Evolutionary conservation across 1,140 invertebrate species (phyloP).

Genomic region (Lamellibrachia luymesi): DNA sequence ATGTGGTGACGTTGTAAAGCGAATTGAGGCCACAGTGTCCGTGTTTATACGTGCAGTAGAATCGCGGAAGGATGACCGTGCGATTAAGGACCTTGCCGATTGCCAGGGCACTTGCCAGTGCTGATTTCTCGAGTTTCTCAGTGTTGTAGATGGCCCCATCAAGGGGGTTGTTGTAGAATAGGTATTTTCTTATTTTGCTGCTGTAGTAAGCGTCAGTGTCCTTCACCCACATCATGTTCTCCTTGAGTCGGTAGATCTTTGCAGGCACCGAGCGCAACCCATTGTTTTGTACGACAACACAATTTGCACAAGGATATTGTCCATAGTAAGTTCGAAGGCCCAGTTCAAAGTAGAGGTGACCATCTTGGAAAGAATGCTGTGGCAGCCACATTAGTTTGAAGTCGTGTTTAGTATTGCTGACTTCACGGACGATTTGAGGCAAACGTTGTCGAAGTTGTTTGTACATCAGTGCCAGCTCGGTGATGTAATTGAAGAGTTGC

Average conservation of each 20-base stretch:
- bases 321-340: not conserved
- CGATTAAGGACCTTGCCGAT: constrained; percentile 8
- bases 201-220: not conserved
- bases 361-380: not conserved
- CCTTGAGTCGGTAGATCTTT: constrained; percentile 14
- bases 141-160: not conserved
- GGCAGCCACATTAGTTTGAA: not conserved
- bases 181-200: not conserved
- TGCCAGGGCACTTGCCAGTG: not conserved
- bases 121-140: not conserved
- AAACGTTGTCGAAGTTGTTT: not conserved
- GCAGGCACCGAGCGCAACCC: not conserved
- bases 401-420: not conserved
- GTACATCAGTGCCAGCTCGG: constrained; percentile 12
- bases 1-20: not conserved
- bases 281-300: constrained; percentile 14
- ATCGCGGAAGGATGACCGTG: constrained; percentile 1
- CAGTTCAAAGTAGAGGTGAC: not conserved
- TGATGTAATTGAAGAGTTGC: constrained; percentile 6
- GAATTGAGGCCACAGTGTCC: not conserved
- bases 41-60: not conserved
- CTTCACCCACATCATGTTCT: not conserved
- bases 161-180: not conserved
- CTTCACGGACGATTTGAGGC: not conserved
- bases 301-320: not conserved